phyloP scores from a whole-genome alignment of 2,797 vertebrate genomes.

The Decapterus maruadsi region DNA sequence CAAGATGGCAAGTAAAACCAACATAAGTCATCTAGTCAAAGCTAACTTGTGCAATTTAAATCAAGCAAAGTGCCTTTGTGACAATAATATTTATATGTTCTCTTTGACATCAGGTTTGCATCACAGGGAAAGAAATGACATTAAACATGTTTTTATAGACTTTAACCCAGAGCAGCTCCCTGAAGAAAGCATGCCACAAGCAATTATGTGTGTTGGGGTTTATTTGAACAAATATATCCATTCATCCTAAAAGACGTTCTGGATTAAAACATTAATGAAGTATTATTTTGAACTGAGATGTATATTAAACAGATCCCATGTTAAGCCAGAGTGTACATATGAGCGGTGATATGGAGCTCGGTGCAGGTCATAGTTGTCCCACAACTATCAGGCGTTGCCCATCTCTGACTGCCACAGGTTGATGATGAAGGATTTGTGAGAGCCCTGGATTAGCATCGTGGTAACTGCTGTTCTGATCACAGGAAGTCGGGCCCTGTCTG shows the following conservation, averaged over 20 bases:
- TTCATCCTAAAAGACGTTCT: neutral
- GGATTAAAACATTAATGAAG: conserved; percentile 1
- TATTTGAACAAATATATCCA: neutral
- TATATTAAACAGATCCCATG: conserved; percentile 29
- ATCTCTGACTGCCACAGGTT: conserved; percentile 52
- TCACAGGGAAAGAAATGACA: conserved; percentile 2
- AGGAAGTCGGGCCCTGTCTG: conserved; percentile 80
- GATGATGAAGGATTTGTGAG: conserved; percentile 69
- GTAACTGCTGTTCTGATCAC: conserved; percentile 74
- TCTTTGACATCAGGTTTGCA: conserved; percentile 13
- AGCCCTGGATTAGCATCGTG: conserved; percentile 69
- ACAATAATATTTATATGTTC: conserved; percentile 1
- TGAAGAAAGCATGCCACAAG: neutral
- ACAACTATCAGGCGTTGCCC: conserved; percentile 43
- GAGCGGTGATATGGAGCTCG: conserved; percentile 45
- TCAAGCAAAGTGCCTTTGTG: conserved; percentile 7
- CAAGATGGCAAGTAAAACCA: conserved; percentile 52
- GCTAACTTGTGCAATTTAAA: conserved; percentile 27
- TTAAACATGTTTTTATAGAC: conserved; percentile 1
- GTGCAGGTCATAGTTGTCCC: conserved; percentile 44
- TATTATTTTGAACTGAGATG: conserved; percentile 13
- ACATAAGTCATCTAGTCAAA: conserved; percentile 36
- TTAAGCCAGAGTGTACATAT: conserved; percentile 18
- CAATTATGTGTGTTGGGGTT: neutral
- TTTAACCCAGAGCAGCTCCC: neutral